Base-by-base conservation (phyloP, 2,113 vertebrate species). In the Tupaia tana region DNA sequence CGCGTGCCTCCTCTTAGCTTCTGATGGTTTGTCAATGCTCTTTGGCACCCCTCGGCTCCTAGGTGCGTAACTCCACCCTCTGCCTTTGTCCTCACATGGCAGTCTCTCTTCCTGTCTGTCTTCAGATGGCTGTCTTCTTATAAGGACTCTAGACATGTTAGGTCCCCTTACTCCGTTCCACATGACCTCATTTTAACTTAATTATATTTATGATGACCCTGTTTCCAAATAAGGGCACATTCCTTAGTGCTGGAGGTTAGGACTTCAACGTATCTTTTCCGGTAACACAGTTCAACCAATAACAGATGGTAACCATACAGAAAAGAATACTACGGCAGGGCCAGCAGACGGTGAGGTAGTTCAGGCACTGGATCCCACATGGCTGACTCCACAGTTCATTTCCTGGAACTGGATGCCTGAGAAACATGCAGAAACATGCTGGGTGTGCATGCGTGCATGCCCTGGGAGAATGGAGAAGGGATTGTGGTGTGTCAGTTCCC, bases 191-290 rank as follows among this genome's bases (percentile, higher is more conserved):
- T 75, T 90, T 78, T 61, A 92, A 91, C 64, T 89, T 69, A 66
- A 71, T 67, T 82, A 63, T 29, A 71, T 74, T 56, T 20, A 54
- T 16, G 80, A 87, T 80, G 24, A 85, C 8, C 67, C 27, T 74
- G 19, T 29, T 95, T 63, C 63, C 70, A 93, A 89, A 24, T 70
- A 87, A 80, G 34, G 20, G 90, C 63, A 78, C 77, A 67, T 71
- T 89, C 27, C 69, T 91, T 80, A 19, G 24, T 73, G 78, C 66
- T 52, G 59, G 61, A 90, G 77, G 19, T 87, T 75, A 80, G 75
- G 34, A 93, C 43, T n/a, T 82, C 58, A 58, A 82, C 9, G 25
- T 70, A 52, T 29, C 56, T 91, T 89, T 85, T 75, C 18, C 29
- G 2, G 69, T 15, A 52, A 29, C 31, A 54, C 27, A 52, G 69